A percentile compares a stretch with the other conserved stretches of the same genome.
Conservation (phyloP, 2,113 vertebrate genomes). For the Nesospiza acunhae region DNA sequence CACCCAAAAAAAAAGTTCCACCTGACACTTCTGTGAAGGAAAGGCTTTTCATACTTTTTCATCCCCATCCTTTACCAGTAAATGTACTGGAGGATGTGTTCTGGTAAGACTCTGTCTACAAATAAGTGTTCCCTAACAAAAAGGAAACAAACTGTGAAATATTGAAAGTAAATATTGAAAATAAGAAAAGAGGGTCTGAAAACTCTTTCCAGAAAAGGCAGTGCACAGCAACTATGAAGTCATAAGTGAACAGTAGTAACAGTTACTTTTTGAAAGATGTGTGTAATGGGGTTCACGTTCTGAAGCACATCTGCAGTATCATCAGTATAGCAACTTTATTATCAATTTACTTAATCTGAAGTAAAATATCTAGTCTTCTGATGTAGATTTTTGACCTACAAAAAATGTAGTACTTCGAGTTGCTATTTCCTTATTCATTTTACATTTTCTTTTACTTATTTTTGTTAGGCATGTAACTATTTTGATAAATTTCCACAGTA, state of each 20-base stretch:
- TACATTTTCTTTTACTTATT: not conserved
- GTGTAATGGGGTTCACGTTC: not conserved
- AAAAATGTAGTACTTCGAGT: not conserved
- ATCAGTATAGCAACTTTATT: not conserved
- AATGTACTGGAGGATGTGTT: conserved; percentile 94
- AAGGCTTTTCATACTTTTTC: conserved; percentile 94
- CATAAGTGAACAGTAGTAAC: not conserved
- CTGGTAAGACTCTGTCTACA: conserved; percentile 77
- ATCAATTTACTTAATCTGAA: not conserved
- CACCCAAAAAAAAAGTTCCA: conserved; percentile 87
- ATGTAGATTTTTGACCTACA: not conserved
- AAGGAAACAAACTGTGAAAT: not conserved
- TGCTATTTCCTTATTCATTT: not conserved
- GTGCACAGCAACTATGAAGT: not conserved
- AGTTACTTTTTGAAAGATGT: not conserved
- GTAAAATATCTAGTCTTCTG: not conserved
- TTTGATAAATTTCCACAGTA: not conserved
- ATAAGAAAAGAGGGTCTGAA: not conserved
- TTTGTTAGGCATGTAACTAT: not conserved
- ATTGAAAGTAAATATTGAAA: not conserved
- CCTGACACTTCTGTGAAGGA: conserved; percentile 87
- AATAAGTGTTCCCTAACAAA: not conserved
- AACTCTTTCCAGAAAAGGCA: not conserved
- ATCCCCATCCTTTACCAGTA: conserved; percentile 86
- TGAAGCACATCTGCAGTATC: not conserved